Base-by-base conservation (phyloP, 2,113 vertebrate species). In the Hippocampus barbouri region DNA sequence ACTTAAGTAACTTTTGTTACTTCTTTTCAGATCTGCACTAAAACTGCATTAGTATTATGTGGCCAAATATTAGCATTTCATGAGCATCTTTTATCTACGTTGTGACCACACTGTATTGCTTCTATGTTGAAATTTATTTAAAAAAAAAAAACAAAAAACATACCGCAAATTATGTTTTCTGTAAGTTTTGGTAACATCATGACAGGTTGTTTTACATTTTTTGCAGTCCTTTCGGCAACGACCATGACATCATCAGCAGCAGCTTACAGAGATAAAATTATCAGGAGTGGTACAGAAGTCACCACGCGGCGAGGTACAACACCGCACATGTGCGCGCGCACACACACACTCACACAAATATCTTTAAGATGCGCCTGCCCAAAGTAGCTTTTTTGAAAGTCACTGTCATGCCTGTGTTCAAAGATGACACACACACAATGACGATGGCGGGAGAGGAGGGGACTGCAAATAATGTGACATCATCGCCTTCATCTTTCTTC, bases 341-440 rank as follows among this genome's bases (percentile, higher is more conserved):
- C 41, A 66, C 70, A 75, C 41, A 66, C 34, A 75, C 86, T 84
- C 70, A 75, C 41, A 64, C 21, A 72, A 51, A 5, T 8, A 6
- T 40, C 30, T 74, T 41, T 10, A 6, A 41, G 49, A 60, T 7
- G 18, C 21, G 3, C 30, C 4, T 38, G 10, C 21, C n/a, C 53
- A n/a, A n/a, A 56, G n/a, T 9, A 11, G 20, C 20, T n/a, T 9
- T 8, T 9, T 54, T 21, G n/a, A n/a, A 6, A 71, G 25, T 76
- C 0, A 10, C 54, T 75, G 0, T 75, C 25, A 72, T 72, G 8
- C 66, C 73, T 41, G n/a, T 77, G 30, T 85, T 81, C 38, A 57
- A 78, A 88, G 86, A 71, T 76, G 71, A 25, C 63, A 51, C 30
- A 69, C 38, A 9, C 25, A 3, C 14, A 70, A 12, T 11, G 23